Percentiles rank a stretch among this genome's conserved stretches.
These are phyloP conservation scores for Molossus molossus DNA, from an alignment of 2,797 vertebrate species.

Conservation along the genomic window DNA sequence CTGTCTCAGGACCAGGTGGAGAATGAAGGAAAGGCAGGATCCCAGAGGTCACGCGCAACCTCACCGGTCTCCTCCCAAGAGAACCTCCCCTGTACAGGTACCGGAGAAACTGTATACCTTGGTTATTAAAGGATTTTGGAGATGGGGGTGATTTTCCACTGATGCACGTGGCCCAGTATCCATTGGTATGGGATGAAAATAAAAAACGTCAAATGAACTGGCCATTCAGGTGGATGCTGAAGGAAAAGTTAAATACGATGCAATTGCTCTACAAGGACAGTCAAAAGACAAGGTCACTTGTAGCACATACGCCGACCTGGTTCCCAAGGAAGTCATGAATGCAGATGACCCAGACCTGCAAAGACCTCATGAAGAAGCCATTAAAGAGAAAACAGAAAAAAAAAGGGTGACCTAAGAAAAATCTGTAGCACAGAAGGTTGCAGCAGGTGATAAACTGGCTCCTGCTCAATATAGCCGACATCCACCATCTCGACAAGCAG, in stretches of 20 bases:
- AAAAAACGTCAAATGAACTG: constrained; percentile 97
- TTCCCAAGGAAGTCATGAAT: constrained; percentile 98
- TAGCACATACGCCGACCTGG: constrained; percentile 98
- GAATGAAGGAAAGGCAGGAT: no score
- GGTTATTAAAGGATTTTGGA: constrained; percentile 95
- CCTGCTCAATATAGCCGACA: constrained; percentile 99
- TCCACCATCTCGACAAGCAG: constrained; percentile 98
- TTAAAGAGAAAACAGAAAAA: constrained; percentile 98
- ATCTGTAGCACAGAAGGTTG: constrained; percentile 98
- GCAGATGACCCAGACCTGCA: constrained; percentile 96
- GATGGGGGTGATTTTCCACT: constrained; percentile 99
- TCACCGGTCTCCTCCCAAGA: no score
- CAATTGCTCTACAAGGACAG: constrained; percentile 97
- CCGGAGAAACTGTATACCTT: no score
- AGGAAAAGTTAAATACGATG: constrained; percentile 98
- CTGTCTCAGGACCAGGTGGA: no score
- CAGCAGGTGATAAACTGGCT: constrained; percentile 98
- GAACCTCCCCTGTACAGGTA: no score
- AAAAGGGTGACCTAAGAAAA: constrained; percentile 96
- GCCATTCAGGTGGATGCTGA: constrained; percentile 98
- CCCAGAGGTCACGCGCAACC: no score
- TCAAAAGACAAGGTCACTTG: constrained; percentile 98
- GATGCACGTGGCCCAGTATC: constrained; percentile 98
- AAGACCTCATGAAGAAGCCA: constrained; percentile 96
- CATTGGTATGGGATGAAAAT: constrained; percentile 97